phyloP scores from a whole-genome alignment of 2,797 vertebrate species.

The Botia almorhae region DNA sequence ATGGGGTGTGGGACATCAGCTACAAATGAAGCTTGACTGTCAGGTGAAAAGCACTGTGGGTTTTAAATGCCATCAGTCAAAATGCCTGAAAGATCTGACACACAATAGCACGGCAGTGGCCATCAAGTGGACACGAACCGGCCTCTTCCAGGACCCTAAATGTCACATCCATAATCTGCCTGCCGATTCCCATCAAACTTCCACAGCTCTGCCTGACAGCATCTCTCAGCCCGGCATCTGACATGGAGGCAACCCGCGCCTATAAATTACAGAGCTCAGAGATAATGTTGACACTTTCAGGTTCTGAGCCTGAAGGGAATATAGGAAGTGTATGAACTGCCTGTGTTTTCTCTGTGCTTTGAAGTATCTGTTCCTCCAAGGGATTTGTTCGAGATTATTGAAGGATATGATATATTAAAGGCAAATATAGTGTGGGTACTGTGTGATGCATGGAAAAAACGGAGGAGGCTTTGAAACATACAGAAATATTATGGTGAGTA shows the following conservation, averaged over 20 bases:
- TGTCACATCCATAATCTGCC: constrained; percentile 72
- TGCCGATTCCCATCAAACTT: constrained; percentile 73
- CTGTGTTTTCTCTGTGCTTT: constrained; percentile 30
- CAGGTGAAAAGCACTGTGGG: constrained; percentile 58
- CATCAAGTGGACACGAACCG: constrained; percentile 44
- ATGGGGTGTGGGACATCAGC: constrained; percentile 33
- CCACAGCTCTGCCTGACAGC: constrained; percentile 58
- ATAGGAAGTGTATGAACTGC: constrained; percentile 38
- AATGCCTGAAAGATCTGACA: constrained; percentile 48
- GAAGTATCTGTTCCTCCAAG: constrained; percentile 41
- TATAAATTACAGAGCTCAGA: constrained; percentile 68
- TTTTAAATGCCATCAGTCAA: constrained; percentile 56
- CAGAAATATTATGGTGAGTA: background rate
- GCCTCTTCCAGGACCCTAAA: constrained; percentile 62
- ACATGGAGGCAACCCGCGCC: constrained; percentile 51
- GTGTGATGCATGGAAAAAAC: constrained; percentile 26
- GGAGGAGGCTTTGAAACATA: no score
- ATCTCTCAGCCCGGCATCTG: constrained; percentile 58
- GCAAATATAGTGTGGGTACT: constrained; percentile 43
- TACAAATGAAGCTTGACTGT: constrained; percentile 59
- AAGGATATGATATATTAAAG: constrained; percentile 46
- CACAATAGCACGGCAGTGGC: constrained; percentile 39
- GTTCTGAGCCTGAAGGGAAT: constrained; percentile 49
- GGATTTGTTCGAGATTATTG: constrained; percentile 50
- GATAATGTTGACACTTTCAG: constrained; percentile 68